A percentile compares a stretch with the other conserved stretches of the same genome.
These are phyloP conservation scores for Hyposoter dolosus DNA, from an alignment of 2,888 invertebrate species.

Conservation along the genomic window DNA sequence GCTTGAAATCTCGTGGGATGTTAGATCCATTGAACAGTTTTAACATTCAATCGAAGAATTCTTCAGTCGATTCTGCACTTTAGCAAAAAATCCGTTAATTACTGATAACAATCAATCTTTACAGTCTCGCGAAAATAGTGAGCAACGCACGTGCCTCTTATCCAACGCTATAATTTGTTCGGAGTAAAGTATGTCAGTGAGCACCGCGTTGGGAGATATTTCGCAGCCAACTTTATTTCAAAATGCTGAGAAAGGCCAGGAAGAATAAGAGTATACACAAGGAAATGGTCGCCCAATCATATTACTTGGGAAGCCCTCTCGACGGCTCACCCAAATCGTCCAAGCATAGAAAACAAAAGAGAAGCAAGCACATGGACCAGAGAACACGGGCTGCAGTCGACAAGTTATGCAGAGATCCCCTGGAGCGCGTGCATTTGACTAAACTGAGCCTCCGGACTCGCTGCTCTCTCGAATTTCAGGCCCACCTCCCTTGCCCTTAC, in stretches of 20 bases:
- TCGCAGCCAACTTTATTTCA: not conserved
- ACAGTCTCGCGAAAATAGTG: not conserved
- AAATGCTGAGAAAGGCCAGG: not conserved
- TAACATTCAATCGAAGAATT: not conserved
- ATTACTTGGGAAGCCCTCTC: constrained; percentile 52
- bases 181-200: not conserved
- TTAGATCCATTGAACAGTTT: not conserved
- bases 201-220: not conserved
- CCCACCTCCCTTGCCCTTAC: constrained; percentile 38
- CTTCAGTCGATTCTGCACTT: not conserved
- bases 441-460: constrained; percentile 75
- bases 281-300: constrained; percentile 51
- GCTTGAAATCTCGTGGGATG: not conserved
- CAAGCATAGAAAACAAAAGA: constrained; percentile 79
- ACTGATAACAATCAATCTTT: not conserved
- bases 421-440: constrained; percentile 79
- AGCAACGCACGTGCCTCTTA: not conserved
- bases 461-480: constrained; percentile 67
- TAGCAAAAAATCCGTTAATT: constrained; percentile 1
- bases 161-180: not conserved
- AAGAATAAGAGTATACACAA: not conserved
- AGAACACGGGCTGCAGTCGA: constrained; percentile 76
- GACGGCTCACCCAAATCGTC: constrained; percentile 68
- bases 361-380: constrained; percentile 65
- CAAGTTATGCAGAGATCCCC: constrained; percentile 79